Conservation (phyloP, 2,797 vertebrate genomes). For the Numenius phaeopus region DNA sequence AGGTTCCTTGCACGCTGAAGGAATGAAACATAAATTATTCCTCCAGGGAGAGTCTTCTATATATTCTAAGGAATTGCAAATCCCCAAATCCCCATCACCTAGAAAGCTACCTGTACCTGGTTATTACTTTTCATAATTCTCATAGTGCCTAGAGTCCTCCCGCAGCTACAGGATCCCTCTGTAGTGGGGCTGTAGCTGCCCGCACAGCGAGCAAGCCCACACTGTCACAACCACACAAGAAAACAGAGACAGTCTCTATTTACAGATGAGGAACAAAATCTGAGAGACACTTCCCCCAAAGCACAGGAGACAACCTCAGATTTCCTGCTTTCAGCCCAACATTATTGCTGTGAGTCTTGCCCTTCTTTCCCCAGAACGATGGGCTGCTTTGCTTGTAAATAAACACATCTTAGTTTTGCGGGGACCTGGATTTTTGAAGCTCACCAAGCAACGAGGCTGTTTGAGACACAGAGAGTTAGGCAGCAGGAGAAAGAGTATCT, state of each 20-base stretch:
- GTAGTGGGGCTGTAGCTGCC: neutral
- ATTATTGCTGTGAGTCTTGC: neutral
- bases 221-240: neutral
- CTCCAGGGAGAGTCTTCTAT: neutral
- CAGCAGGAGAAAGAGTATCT: neutral
- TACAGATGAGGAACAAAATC: neutral
- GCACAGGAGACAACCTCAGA: fast-evolving
- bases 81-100: neutral
- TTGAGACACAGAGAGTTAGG: neutral
- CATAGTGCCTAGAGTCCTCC: neutral
- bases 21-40: neutral
- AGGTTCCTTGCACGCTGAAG: neutral
- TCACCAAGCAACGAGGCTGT: neutral
- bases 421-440: neutral
- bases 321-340: neutral
- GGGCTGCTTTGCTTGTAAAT: neutral
- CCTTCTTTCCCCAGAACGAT: neutral
- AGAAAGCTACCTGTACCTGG: neutral
- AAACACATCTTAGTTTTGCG: neutral
- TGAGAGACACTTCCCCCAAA: neutral
- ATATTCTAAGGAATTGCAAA: neutral
- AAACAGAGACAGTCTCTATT: neutral
- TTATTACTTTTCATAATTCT: neutral
- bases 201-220: neutral
- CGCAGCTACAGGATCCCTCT: neutral